Conservation (phyloP, 2,797 vertebrate species). For the Paratrypauchen microcephalus region DNA sequence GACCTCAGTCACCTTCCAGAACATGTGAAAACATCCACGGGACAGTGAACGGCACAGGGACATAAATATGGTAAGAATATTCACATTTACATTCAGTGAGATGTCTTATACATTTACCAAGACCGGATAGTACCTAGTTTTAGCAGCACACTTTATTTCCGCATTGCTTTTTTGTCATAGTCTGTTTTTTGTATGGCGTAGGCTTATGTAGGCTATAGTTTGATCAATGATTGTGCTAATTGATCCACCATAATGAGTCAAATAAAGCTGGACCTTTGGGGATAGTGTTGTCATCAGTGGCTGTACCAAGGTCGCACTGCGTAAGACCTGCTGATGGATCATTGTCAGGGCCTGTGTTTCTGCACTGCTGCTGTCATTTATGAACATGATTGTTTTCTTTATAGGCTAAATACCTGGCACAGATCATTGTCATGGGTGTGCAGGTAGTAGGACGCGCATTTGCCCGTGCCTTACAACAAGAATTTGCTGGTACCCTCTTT, state of each 20-base stretch:
- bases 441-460: slow-evolving; percentile 96
- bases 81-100: accelerated
- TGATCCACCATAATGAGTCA: neutral
- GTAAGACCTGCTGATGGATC: neutral
- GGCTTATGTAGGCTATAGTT: neutral
- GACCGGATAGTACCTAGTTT: neutral
- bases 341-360: neutral
- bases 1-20: slow-evolving; percentile 65
- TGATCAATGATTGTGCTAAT: neutral
- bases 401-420: slow-evolving; percentile 92
- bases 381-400: slow-evolving; percentile 5
- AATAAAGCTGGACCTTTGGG: neutral
- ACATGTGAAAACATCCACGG: slow-evolving; percentile 33
- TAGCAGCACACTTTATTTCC: neutral
- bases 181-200: no score
- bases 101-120: neutral
- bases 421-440: slow-evolving; percentile 92
- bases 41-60: neutral
- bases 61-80: slow-evolving; percentile 55
- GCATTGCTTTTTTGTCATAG: neutral
- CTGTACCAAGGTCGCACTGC: neutral
- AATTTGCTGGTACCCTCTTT: slow-evolving; percentile 84
- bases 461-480: slow-evolving; percentile 88
- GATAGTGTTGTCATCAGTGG: neutral
- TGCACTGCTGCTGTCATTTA: neutral